phyloP scores from a whole-genome alignment of 2,797 vertebrate genomes.

The Clarias fuscus region DNA sequence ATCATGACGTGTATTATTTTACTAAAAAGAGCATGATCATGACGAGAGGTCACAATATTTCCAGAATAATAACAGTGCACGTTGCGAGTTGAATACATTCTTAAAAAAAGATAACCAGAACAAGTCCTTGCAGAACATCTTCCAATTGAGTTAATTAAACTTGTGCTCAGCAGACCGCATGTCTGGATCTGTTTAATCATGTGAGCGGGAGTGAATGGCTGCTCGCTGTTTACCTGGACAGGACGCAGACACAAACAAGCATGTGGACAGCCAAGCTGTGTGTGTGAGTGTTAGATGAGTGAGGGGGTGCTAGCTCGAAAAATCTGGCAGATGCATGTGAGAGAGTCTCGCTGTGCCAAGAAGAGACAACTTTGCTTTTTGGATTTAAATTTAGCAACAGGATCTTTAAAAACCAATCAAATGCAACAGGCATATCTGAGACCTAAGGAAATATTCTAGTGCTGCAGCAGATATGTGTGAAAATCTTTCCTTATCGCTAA shows the following conservation, averaged over 20 bases:
- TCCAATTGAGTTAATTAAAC: not conserved
- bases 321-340: conserved; percentile 13
- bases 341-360: conserved; percentile 32
- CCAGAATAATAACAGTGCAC: no score
- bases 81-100: not conserved
- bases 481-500: not conserved
- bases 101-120: not conserved
- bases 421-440: not conserved
- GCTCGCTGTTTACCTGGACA: conserved; percentile 54
- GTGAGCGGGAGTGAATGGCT: conserved; percentile 33
- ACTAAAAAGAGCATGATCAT: not conserved
- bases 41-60: not conserved
- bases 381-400: conserved; percentile 41
- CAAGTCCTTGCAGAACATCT: not conserved
- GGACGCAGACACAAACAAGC: conserved; percentile 30
- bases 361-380: conserved; percentile 42
- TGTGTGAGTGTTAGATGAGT: conserved; percentile 12
- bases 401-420: not conserved
- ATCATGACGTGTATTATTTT: not conserved
- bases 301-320: conserved; percentile 13
- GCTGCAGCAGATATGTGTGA: not conserved
- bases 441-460: not conserved
- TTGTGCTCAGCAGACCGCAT: conserved; percentile 2
- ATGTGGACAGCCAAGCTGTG: not conserved
- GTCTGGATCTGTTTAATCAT: conserved; percentile 31